Percentiles rank a stretch among this genome's conserved stretches.
Conservation (phyloP, 2,113 vertebrate species). For the Cryptomyrus ogoouensis region DNA sequence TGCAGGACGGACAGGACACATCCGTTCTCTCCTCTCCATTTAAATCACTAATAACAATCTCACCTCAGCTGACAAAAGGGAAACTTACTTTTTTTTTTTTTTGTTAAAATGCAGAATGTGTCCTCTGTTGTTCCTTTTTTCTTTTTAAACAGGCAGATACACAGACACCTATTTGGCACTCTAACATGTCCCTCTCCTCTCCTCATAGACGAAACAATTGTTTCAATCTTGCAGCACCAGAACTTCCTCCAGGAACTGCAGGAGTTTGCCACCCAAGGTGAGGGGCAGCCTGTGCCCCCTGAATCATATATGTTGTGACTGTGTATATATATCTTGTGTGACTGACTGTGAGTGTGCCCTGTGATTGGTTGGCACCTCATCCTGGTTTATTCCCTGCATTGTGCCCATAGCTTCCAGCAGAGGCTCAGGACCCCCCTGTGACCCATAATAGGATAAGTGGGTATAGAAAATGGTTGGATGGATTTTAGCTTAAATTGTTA, state of each 20-base stretch:
- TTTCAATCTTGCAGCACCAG: constrained; percentile 80
- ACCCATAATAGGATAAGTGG: background rate
- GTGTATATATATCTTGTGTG: background rate
- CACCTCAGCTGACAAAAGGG: background rate
- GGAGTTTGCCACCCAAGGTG: constrained; percentile 82
- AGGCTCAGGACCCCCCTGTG: background rate
- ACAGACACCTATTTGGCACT: background rate
- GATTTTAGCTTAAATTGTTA: background rate
- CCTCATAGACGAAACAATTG: constrained; percentile 78
- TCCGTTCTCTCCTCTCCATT: background rate
- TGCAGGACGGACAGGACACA: background rate
- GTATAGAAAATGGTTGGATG: background rate
- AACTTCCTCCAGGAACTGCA: constrained; percentile 86
- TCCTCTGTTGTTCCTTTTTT: background rate
- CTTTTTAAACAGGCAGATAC: background rate
- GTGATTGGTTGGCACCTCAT: background rate
- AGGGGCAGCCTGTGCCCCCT: constrained; percentile 15
- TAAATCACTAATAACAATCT: background rate
- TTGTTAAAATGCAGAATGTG: background rate
- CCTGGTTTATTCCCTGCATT: background rate
- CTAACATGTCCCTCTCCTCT: background rate
- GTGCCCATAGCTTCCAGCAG: background rate
- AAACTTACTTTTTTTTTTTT: background rate
- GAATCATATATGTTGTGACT: no score
- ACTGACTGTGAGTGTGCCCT: background rate